Conservation (phyloP, 2,797 vertebrate species). For the Corythornis leucogaster region DNA sequence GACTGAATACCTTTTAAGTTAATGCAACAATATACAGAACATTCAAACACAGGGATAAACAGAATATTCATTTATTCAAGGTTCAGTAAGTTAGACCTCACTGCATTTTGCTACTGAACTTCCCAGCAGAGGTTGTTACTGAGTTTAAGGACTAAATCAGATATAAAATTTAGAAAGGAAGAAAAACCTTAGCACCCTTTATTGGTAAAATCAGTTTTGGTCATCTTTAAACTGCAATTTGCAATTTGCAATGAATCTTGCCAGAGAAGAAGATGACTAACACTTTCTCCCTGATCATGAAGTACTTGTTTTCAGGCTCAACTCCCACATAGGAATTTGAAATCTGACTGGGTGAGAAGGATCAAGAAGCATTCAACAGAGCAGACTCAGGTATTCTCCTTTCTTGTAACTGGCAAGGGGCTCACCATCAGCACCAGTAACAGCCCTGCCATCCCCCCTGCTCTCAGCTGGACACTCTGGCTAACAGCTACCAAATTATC, state of each 20-base stretch:
- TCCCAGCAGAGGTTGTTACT: not conserved
- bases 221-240: not conserved
- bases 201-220: not conserved
- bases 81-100: not conserved
- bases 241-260: not conserved
- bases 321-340: not conserved
- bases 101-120: not conserved
- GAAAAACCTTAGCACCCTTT: accelerated
- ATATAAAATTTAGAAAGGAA: not conserved
- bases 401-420: not conserved
- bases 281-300: not conserved
- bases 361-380: not conserved
- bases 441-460: not conserved
- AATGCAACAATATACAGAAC: not conserved
- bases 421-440: not conserved
- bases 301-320: not conserved
- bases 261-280: not conserved
- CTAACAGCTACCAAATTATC: not conserved
- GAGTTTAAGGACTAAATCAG: not conserved
- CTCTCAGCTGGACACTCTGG: not conserved
- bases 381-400: not conserved
- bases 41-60: not conserved
- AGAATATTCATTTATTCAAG: not conserved
- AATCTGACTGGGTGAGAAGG: not conserved
- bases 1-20: not conserved